A percentile compares a stretch with the other conserved stretches of the same genome.
These are phyloP conservation scores for Callimorpha dominula DNA, from an alignment of 2,888 invertebrate species.

Conservation along the genomic window DNA sequence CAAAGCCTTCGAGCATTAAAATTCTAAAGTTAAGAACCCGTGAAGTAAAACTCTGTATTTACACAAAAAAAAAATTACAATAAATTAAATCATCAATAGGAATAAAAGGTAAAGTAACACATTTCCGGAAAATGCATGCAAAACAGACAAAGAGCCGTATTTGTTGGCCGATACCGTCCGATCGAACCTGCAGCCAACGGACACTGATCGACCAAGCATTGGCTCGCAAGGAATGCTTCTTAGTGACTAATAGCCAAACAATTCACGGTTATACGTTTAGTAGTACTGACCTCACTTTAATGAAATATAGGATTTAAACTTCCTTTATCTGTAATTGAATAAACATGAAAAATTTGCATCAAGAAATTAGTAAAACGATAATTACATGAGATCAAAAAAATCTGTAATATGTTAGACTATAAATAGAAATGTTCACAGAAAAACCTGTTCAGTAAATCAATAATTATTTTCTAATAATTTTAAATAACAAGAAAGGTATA, in stretches of 20 bases:
- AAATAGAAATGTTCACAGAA: too few species aligned
- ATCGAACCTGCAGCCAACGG: conserved; percentile 45
- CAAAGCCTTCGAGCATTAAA: too few species aligned
- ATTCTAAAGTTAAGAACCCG: too few species aligned
- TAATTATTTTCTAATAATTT: not conserved
- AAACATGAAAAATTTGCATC: too few species aligned
- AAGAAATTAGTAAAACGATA: too few species aligned
- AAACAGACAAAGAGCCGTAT: conserved; percentile 42
- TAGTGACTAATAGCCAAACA: conserved; percentile 80
- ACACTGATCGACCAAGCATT: conserved; percentile 58
- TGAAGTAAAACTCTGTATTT: too few species aligned
- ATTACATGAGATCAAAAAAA: not conserved
- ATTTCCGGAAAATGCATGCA: conserved; percentile 37
- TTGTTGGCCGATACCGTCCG: conserved; percentile 44
- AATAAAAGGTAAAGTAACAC: not conserved
- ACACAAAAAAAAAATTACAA: not conserved
- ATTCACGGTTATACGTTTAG: conserved; percentile 65
- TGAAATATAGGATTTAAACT: conserved; percentile 6
- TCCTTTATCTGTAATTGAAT: not conserved
- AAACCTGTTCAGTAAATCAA: not conserved
- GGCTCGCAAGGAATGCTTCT: conserved; percentile 78
- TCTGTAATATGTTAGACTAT: too few species aligned
- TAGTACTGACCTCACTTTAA: conserved; percentile 35
- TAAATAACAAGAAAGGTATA: not conserved
- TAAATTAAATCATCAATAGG: not conserved